Evolutionary conservation across 2,888 invertebrate species (phyloP).

Genomic region (Galerucella nymphaeae): DNA sequence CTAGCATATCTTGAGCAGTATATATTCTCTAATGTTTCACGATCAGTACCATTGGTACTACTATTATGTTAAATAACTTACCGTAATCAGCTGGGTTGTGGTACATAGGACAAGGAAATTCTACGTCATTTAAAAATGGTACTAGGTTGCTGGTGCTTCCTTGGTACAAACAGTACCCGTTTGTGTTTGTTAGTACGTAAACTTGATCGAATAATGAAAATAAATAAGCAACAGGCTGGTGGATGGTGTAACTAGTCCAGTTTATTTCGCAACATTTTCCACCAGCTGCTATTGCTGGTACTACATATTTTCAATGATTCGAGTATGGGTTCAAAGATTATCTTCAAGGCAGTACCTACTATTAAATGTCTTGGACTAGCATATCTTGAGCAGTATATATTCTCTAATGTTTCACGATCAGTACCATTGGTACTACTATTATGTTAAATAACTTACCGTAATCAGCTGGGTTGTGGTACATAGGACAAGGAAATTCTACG

Average conservation of each 20-base stretch:
- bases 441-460: slow-evolving; percentile 74
- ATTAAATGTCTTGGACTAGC: too few relatives aligned
- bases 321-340: too few relatives aligned
- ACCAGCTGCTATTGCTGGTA: too few relatives aligned
- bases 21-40: too few relatives aligned
- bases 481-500: slow-evolving; percentile 84
- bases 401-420: too few relatives aligned
- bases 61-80: slow-evolving; percentile 64
- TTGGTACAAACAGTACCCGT: slow-evolving; percentile 90
- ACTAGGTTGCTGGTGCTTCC: slow-evolving; percentile 80
- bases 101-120: slow-evolving; percentile 86
- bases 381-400: too few relatives aligned
- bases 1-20: too few relatives aligned
- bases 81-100: slow-evolving; percentile 97
- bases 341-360: too few relatives aligned
- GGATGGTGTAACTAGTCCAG: slow-evolving; percentile 93
- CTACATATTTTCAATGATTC: too few relatives aligned
- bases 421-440: neutral
- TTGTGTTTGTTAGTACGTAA: slow-evolving; percentile 85
- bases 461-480: slow-evolving; percentile 96
- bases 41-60: too few relatives aligned
- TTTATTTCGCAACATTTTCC: neutral
- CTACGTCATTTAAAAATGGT: slow-evolving; percentile 81
- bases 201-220: slow-evolving; percentile 93
- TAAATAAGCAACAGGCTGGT: slow-evolving; percentile 92